A percentile compares a stretch with the other conserved stretches of the same genome.
Evolutionary conservation across 2,797 vertebrate species (phyloP).

Genomic region (Chaunax sp.): DNA sequence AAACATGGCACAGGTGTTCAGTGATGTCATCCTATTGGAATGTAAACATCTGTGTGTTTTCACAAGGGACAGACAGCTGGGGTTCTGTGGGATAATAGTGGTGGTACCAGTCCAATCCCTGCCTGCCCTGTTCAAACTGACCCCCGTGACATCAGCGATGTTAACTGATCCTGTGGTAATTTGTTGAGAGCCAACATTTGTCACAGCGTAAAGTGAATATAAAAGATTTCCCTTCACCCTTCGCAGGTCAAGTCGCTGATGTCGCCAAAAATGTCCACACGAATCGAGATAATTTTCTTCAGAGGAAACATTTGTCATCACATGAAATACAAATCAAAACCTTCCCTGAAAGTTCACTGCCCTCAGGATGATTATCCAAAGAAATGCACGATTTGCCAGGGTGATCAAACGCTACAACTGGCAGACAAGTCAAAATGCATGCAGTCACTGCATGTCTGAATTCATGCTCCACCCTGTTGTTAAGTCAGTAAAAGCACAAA

Average conservation of each 20-base stretch:
- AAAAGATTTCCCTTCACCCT: constrained; percentile 44
- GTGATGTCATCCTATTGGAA: constrained; percentile 74
- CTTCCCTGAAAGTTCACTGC: background rate
- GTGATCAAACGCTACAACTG: background rate
- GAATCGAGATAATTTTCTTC: constrained; percentile 27
- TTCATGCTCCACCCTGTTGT: background rate
- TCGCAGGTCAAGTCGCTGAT: constrained; percentile 34
- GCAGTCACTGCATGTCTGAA: background rate
- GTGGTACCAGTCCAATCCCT: constrained; percentile 53
- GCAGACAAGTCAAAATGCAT: background rate
- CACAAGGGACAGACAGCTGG: constrained; percentile 66
- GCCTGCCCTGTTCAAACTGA: constrained; percentile 41
- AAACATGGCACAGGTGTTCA: constrained; percentile 76
- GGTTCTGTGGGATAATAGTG: constrained; percentile 56
- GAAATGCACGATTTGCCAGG: background rate
- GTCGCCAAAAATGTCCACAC: constrained; percentile 29
- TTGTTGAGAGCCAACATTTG: constrained; percentile 54
- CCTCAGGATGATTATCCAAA: background rate
- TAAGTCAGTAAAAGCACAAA: constrained; percentile 5
- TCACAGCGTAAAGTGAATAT: constrained; percentile 44
- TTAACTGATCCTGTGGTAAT: constrained; percentile 60
- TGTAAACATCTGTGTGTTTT: constrained; percentile 76
- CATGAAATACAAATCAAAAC: constrained; percentile 25
- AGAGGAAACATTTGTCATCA: constrained; percentile 19
- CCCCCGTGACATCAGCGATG: constrained; percentile 47